Evolutionary conservation across 2,113 vertebrate genomes (phyloP), one percentile per base, ranked within the genome.

Genomic region (Otus sunia): DNA sequence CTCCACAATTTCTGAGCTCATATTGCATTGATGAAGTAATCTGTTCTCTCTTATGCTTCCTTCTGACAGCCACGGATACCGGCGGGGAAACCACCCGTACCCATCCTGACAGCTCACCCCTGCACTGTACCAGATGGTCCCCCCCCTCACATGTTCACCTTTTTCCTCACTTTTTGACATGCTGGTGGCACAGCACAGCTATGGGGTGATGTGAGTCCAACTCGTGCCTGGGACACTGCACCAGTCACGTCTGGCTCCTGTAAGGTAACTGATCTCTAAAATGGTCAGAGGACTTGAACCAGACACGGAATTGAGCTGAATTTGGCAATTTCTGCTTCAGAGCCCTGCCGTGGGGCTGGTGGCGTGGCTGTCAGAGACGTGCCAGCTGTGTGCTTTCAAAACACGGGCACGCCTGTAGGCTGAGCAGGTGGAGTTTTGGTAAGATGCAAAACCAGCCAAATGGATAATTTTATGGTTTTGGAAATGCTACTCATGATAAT

Each of bases 121-220:
- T 6, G 3, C 13, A 1, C 12, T 0, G 8, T 14, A 3, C 59
- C 0, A 4, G 12, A 7, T 7, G 43, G 43, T 43, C 7, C 6
- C 43, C 43, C 49, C 21, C 23, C 49, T 20, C 9, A 3, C 3
- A 0, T 1, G 2, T 47, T 63, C 12, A 2, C 75, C 45, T 11
- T 19, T 8, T 11, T 45, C 29, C 47, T 26, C 29, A 1, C n/a
- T 39, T 34, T 12, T 41, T 12, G 15, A 45, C 47, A 10, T 5
- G 17, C 49, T 2, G 37, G 49, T 19, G 29, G 36, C 8, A 9
- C 49, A 3, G 13, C 60, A 6, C 1, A 15, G 53, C 72, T 7
- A 9, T 20, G 36, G 60, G 15, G 36, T 5, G 18, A 22, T 14
- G 0, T 3, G 37, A 29, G 49, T 18, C 18, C 4, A 32, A 4